These are phyloP conservation scores for Trypoxylon attenuatum DNA, from an alignment of 2,888 invertebrate genomes.

Conservation along the genomic window DNA sequence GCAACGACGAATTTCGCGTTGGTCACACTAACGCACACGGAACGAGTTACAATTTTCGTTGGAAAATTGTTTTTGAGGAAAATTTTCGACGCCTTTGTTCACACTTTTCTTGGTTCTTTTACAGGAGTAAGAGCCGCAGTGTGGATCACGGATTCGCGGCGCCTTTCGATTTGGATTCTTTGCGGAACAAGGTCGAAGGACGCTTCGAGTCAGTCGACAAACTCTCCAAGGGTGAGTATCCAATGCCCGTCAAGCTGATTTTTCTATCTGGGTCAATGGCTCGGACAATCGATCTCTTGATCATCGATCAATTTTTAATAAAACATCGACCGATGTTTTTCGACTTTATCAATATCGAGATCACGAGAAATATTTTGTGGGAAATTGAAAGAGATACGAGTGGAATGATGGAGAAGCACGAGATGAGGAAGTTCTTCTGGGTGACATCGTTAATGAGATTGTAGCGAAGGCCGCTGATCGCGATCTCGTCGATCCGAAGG, in stretches of 20 bases:
- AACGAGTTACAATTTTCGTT: too few relatives aligned
- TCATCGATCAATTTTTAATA: too few relatives aligned
- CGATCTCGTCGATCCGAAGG: slow-evolving; percentile 45
- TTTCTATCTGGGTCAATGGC: too few relatives aligned
- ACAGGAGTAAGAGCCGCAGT: slow-evolving; percentile 93
- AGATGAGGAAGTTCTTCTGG: slow-evolving; percentile 28
- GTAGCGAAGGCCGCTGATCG: slow-evolving; percentile 15
- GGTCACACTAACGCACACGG: too few relatives aligned
- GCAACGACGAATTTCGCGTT: too few relatives aligned
- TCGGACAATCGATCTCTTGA: too few relatives aligned
- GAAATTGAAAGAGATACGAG: too few relatives aligned
- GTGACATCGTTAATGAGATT: background rate
- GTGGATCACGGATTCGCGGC: slow-evolving; percentile 92
- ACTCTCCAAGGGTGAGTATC: slow-evolving; percentile 77
- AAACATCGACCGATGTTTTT: too few relatives aligned
- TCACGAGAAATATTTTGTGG: too few relatives aligned
- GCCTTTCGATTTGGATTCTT: slow-evolving; percentile 89
- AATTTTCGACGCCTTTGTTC: slow-evolving; percentile 11
- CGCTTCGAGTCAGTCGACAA: slow-evolving; percentile 87
- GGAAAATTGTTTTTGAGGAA: too few relatives aligned
- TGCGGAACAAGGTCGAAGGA: slow-evolving; percentile 90
- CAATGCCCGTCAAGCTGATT: background rate
- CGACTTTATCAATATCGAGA: too few relatives aligned
- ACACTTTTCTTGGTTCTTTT: slow-evolving; percentile 26
- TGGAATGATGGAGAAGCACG: too few relatives aligned